These are phyloP conservation scores for Elephas maximus DNA, from an alignment of 2,113 vertebrate genomes.

Conservation along the genomic window DNA sequence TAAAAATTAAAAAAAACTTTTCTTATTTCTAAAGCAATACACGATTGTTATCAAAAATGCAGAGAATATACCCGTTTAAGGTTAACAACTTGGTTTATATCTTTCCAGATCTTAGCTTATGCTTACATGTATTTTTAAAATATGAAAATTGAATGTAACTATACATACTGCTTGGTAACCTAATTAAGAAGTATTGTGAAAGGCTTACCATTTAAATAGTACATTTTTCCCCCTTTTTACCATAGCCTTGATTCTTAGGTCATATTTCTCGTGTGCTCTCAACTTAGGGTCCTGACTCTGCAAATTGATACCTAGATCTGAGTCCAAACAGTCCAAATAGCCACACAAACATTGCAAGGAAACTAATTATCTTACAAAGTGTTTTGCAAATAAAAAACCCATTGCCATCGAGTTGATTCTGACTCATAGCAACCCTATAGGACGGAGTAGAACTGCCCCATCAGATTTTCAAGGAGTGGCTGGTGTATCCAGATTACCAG, in stretches of 20 bases:
- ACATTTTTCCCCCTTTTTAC: conserved; percentile 6
- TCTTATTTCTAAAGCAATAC: not conserved
- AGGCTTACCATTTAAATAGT: conserved; percentile 8
- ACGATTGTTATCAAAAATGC: not conserved
- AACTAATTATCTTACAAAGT: not conserved
- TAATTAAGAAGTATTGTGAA: conserved; percentile 8
- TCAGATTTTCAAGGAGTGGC: too few relatives aligned
- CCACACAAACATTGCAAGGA: not conserved
- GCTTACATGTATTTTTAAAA: not conserved
- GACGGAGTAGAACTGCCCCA: too few relatives aligned
- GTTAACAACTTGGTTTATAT: not conserved
- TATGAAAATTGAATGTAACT: conserved; percentile 52
- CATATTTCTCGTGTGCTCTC: not conserved
- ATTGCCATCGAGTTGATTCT: too few relatives aligned
- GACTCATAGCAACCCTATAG: too few relatives aligned
- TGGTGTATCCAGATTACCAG: too few relatives aligned
- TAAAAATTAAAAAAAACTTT: not conserved
- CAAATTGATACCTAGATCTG: not conserved
- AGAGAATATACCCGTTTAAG: not conserved
- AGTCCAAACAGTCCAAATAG: not conserved
- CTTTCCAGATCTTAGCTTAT: not conserved
- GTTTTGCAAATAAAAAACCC: not conserved
- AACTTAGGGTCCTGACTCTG: not conserved
- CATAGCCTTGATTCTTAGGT: not conserved
- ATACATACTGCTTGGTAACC: not conserved